Conservation (phyloP, 2,113 vertebrate genomes). For the Irena cyanogastra region DNA sequence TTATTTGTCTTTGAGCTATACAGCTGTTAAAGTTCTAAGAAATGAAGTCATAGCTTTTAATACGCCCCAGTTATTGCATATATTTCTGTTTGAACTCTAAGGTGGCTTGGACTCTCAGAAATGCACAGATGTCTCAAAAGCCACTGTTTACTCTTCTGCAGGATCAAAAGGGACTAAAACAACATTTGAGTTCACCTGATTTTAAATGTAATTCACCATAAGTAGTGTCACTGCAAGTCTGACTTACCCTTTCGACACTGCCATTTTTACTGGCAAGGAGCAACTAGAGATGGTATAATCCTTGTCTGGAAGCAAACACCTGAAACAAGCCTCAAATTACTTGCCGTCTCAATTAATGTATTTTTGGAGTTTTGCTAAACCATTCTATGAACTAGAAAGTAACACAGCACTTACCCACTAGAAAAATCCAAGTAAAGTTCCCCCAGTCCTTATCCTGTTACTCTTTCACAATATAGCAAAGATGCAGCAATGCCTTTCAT, state of each 20-base stretch:
- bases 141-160: not conserved
- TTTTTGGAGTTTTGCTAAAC: not conserved
- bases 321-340: not conserved
- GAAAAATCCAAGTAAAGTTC: not conserved
- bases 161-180: not conserved
- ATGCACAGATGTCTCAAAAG: not conserved
- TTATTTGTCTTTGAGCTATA: conserved; percentile 46
- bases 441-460: not conserved
- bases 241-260: not conserved
- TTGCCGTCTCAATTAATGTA: not conserved
- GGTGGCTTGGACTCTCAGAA: not conserved
- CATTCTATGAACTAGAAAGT: not conserved
- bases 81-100: conserved; percentile 12
- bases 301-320: not conserved
- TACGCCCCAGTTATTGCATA: not conserved
- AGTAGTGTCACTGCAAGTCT: not conserved
- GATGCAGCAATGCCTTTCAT: not conserved
- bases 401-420: not conserved
- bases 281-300: not conserved
- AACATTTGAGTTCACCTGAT: not conserved
- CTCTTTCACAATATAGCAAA: not conserved
- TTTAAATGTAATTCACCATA: not conserved
- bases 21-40: conserved; percentile 38
- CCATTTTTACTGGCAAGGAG: not conserved
- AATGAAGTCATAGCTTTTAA: conserved; percentile 50